phyloP scores from a whole-genome alignment of 2,888 invertebrate genomes.

The Coenonympha arcania region DNA sequence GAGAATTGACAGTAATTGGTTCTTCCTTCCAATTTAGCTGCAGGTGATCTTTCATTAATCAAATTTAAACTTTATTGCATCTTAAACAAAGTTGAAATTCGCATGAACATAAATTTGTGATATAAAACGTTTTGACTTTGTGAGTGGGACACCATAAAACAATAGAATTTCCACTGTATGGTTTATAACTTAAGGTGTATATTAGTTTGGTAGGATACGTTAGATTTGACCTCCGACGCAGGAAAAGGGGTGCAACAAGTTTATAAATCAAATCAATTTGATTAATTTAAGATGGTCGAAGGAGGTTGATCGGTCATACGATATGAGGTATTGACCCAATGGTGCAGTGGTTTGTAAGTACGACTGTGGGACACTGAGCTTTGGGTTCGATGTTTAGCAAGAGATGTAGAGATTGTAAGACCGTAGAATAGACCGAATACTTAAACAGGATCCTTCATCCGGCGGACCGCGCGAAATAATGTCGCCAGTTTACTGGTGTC shows the following conservation, averaged over 20 bases:
- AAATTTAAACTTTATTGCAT: constrained; percentile 1
- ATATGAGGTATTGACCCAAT: too few relatives aligned
- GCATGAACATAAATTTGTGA: background rate
- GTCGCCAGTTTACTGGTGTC: too few relatives aligned
- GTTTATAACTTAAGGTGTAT: constrained; percentile 6
- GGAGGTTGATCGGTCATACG: constrained; percentile 16
- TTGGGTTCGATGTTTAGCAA: too few relatives aligned
- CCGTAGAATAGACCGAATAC: too few relatives aligned
- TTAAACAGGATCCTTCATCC: too few relatives aligned
- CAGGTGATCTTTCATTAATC: constrained; percentile 33
- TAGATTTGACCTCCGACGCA: constrained; percentile 41
- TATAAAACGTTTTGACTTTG: constrained; percentile 25
- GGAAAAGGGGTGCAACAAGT: constrained; percentile 45
- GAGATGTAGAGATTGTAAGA: too few relatives aligned
- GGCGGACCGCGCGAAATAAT: too few relatives aligned
- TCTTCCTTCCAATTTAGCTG: constrained; percentile 50
- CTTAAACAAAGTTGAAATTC: constrained; percentile 16
- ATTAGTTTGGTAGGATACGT: constrained; percentile 19
- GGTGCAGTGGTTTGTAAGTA: too few relatives aligned
- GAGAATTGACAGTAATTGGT: constrained; percentile 60
- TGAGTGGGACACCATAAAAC: constrained; percentile 2
- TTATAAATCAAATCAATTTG: constrained; percentile 40
- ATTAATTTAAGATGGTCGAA: constrained; percentile 38
- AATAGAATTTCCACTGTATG: constrained; percentile 25
- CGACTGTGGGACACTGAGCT: too few relatives aligned